Conservation (phyloP, 2,888 invertebrate species). For the Megamerina dolium region DNA sequence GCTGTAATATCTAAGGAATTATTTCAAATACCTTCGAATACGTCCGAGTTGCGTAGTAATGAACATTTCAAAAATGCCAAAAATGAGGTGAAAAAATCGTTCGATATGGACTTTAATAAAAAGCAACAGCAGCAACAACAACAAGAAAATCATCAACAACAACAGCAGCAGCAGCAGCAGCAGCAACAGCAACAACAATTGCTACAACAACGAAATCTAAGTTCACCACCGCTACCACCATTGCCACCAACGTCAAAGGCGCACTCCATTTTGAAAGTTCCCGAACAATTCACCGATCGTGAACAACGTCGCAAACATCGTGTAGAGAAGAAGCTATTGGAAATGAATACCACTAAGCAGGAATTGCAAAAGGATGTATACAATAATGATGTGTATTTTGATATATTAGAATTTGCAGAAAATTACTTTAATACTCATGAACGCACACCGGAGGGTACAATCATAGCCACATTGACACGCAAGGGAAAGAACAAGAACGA, state of each 20-base stretch:
- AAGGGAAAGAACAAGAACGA: conserved; percentile 71
- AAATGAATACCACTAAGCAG: conserved; percentile 58
- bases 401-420: conserved; percentile 90
- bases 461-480: conserved; percentile 78
- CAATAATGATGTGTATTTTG: conserved; percentile 62
- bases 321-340: conserved; percentile 79
- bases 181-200: background rate
- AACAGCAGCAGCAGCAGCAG: no score
- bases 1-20: conserved; percentile 67
- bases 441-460: conserved; percentile 77
- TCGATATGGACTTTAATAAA: background rate
- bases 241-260: background rate
- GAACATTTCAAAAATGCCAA: no score
- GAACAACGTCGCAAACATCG: conserved; percentile 76
- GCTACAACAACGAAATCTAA: background rate
- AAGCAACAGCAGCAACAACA: background rate
- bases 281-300: conserved; percentile 55
- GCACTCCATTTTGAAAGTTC: background rate
- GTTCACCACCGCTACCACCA: background rate
- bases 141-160: no score
- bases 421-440: conserved; percentile 88
- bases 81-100: no score
- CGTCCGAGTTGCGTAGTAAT: background rate
- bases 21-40: background rate
- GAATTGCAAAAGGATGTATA: conserved; percentile 44